Evolutionary conservation across 1,140 invertebrate species (phyloP), one percentile per base, ranked within the genome.

Genomic region (Camponotus pennsylvanicus): DNA sequence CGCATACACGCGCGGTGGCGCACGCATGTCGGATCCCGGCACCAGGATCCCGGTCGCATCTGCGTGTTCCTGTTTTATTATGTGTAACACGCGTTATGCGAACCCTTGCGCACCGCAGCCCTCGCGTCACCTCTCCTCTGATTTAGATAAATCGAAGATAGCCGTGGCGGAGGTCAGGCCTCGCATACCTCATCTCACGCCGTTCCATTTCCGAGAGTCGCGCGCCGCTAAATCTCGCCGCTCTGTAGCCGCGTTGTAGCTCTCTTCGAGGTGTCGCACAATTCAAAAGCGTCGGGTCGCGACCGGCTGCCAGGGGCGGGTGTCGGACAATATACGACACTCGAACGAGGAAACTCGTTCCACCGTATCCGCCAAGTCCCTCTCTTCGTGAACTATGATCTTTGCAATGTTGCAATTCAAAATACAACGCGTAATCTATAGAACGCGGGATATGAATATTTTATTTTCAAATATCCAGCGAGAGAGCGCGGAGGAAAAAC

Each of bases 101-200:
- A 91, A 84, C 83, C 75, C 70, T 78, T 61, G 73, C 61, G 73
- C 67, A 37, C 82, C 49, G 49, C 77, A 45, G 52, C 63, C 67
- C 61, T 40, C 37, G 71, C 59, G 55, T 79, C 49, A 52, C 71
- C 71, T 69, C 34, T 21, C 64, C 77, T 69, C 91, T 93, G 91
- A 92, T 93, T 93, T 93, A 92, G 90, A 92, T 92, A 92, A 93
- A 93, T 92, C 92, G 89, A 92, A 91, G 87, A 52, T 86, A 45
- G 49, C 85, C 79, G 85, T 77, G 79, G 59, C 88, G 75, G 75
- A 52, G 59, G 45, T 70, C 71, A 77, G 49, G 40, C 69, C 37
- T 55, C 21, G 57, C 64, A 57, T 71, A 85, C 55, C 63, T 75
- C 64, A 73, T 77, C 83, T 78, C 66, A 42, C 57, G 84, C 77